phyloP scores from a whole-genome alignment of 2,113 vertebrate genomes.

The Pseudorhombus dupliciocellatus region DNA sequence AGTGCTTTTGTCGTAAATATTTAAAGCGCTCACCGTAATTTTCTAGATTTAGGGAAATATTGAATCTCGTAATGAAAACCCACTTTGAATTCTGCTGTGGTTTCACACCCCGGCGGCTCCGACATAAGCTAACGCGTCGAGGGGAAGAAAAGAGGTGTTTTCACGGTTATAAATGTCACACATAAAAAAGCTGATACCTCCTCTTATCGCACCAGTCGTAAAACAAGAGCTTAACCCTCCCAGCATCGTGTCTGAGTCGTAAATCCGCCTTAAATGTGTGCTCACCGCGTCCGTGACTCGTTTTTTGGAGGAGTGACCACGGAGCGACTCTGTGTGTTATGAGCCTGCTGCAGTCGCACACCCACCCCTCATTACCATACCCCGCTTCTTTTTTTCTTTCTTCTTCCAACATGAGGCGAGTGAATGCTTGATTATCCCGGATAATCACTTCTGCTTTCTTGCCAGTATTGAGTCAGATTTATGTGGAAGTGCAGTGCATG shows the following conservation, averaged over 20 bases:
- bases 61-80: constrained; percentile 31
- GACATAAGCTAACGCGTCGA: constrained; percentile 41
- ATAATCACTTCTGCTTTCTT: constrained; percentile 73
- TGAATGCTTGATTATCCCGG: constrained; percentile 78
- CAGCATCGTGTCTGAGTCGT: constrained; percentile 45
- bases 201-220: constrained; percentile 66
- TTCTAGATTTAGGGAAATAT: constrained; percentile 39
- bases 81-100: constrained; percentile 56
- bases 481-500: constrained; percentile 51
- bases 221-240: constrained; percentile 74
- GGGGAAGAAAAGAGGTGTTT: constrained; percentile 58
- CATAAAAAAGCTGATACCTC: constrained; percentile 71
- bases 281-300: constrained; percentile 27
- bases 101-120: constrained; percentile 53
- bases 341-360: constrained; percentile 39
- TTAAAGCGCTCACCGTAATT: constrained; percentile 43
- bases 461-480: constrained; percentile 68
- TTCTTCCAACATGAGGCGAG: constrained; percentile 64
- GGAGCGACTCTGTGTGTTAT: constrained; percentile 62
- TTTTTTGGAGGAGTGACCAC: constrained; percentile 67
- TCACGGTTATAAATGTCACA: constrained; percentile 63
- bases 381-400: constrained; percentile 34
- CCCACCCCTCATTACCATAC: constrained; percentile 63
- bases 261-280: constrained; percentile 74
- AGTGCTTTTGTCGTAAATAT: constrained; percentile 63